Evolutionary conservation across 2,797 vertebrate species (phyloP), one percentile per base, ranked within the genome.

Genomic region (Microctenopoma stevenorrisi): DNA sequence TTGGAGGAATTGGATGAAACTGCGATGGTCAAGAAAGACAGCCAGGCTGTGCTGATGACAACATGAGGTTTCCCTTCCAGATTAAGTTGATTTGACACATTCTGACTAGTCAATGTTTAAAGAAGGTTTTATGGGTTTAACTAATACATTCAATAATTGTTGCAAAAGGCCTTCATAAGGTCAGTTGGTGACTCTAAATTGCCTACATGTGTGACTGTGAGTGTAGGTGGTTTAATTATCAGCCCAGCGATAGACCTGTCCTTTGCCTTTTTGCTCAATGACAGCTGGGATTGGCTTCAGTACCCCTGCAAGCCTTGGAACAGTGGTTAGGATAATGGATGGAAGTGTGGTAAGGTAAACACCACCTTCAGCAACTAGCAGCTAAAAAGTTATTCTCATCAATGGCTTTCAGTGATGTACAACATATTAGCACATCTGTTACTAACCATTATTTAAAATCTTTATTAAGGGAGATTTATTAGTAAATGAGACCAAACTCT

Each of bases 301-400:
- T 33, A 33, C 30, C 30, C 30, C 30, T 33, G 30, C 4, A 33
- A 33, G 1, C 30, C 30, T 33, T 33, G 30, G 30, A 33, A 33
- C 30, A 33, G 30, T 33, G 4, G 30, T 33, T 33, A 33, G 30
- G 30, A 6, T 33, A 33, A 33, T 33, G 30, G 30, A 33, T 33
- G 30, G 4, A 33, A 33, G 30, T 33, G 30, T 7, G 5, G 1
- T 33, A 33, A 7, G 30, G 30, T 33, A 33, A 33, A 33, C 30
- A 33, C 30, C 30, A 33, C 5, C 49, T 50, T 67, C 28, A 53
- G 25, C 60, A 8, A 14, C 37, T 60, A 25, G 12, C 26, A 64
- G 18, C 35, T 10, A 37, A 37, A 11, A 37, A 10, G 8, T 10
- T 37, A 37, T 9, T 37, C 35, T 37, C 10, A 37, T 37, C 30